Base-by-base conservation (phyloP, 2,113 vertebrate species). In the Hemicordylus capensis region DNA sequence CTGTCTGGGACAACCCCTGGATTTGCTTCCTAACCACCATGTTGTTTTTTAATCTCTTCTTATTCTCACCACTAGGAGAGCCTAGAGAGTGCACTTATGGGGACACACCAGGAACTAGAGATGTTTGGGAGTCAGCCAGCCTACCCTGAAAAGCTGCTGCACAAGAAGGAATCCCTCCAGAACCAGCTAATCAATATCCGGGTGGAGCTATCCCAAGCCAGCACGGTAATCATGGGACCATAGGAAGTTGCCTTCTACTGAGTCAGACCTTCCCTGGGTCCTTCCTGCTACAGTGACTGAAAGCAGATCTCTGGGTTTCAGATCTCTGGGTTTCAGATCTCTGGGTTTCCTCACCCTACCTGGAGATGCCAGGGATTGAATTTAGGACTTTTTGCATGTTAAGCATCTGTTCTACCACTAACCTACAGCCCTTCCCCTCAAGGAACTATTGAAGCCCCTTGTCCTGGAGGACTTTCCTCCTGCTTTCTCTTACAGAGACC, bases 131-230 rank as follows among this genome's bases (percentile, higher is more conserved):
- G 93, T 91, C 98, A 98, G 90, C 97, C 98, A 0, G 76, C 97
- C 81, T 96, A 96, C 87, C 96, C 98, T 0, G 98, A 98, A 91
- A 98, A 99, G 81, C 95, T 99, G 80, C 96, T 97, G 89, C 97
- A 97, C 87, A 99, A 97, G 91, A 99, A 99, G 92, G 98, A 99
- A 28, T 97, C 98, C 0, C 96, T 98, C 28, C 98, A 99, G 95
- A 99, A 98, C 90, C 98, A 99, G 93, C 97, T 99, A 67, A 98
- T 99, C 95, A 98, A 97, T 93, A 98, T 98, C 88, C 96, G 98
- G 0, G 98, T 98, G 90, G 98, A 99, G 93, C 97, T 99, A 34
- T 99, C 98, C 0, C 98, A 99, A 95, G 98, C 98, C 17, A 98
- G 97, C 88, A 98, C 97, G 95, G 98, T 99, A 97, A 95, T 0